A percentile compares a stretch with the other conserved stretches of the same genome.
phyloP scores from a whole-genome alignment of 1,140 invertebrate genomes.

The Pseudomyrmex concolor region DNA sequence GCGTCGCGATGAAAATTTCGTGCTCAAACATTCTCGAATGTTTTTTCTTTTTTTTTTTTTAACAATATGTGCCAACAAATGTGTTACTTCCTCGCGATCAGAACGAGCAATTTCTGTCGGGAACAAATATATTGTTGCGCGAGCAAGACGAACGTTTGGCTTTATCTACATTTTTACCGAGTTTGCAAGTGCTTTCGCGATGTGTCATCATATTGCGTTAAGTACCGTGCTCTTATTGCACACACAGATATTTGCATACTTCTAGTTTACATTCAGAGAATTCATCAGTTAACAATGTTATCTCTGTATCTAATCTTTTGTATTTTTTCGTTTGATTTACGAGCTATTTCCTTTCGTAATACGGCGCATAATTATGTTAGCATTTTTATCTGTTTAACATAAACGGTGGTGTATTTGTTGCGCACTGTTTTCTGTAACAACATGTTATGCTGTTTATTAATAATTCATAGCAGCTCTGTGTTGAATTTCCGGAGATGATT shows the following conservation, averaged over 20 bases:
- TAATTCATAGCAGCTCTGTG: no score
- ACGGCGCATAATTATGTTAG: no score
- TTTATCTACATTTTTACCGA: slow-evolving; percentile 12
- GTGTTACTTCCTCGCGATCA: background rate
- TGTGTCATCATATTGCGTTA: slow-evolving; percentile 25
- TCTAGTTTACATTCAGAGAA: background rate
- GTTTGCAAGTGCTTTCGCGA: slow-evolving; percentile 16
- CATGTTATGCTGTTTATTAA: no score
- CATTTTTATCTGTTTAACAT: no score
- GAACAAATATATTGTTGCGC: background rate
- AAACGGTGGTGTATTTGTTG: no score
- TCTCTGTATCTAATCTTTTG: no score
- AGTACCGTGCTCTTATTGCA: background rate
- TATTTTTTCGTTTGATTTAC: no score
- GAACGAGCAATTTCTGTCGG: background rate
- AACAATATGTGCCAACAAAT: background rate
- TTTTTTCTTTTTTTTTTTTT: background rate
- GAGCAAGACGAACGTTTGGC: background rate
- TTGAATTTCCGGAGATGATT: background rate
- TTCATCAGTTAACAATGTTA: background rate
- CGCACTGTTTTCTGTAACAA: no score
- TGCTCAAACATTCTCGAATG: slow-evolving; percentile 5
- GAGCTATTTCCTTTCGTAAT: no score
- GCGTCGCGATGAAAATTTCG: slow-evolving; percentile 12
- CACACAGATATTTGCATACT: background rate